Conservation (phyloP, 1,140 invertebrate species). For the Drosophila mayri region DNA sequence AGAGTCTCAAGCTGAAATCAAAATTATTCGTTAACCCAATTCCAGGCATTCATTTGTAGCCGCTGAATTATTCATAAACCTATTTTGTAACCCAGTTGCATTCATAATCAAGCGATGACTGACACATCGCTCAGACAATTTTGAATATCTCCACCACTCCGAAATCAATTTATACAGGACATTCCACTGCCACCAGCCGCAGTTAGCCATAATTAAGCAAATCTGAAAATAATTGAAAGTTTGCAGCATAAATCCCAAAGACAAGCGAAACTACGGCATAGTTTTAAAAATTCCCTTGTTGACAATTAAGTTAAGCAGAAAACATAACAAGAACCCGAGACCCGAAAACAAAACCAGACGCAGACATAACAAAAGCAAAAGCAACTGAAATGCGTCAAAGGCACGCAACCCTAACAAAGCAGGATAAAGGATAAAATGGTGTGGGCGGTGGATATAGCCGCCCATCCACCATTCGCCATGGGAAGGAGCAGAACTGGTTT, state of each 20-base stretch:
- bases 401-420: constrained; percentile 70
- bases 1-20: background rate
- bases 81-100: constrained; percentile 41
- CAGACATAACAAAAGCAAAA: constrained; percentile 43
- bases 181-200: background rate
- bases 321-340: constrained; percentile 41
- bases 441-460: constrained; percentile 9
- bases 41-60: constrained; percentile 1
- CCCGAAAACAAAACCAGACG: constrained; percentile 39
- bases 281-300: constrained; percentile 80
- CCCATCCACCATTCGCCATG: constrained; percentile 9
- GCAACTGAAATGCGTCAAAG: constrained; percentile 65
- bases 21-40: constrained; percentile 3
- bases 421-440: constrained; percentile 14
- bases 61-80: constrained; percentile 41
- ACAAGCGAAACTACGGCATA: constrained; percentile 63
- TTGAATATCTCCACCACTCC: constrained; percentile 41
- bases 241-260: constrained; percentile 68
- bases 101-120: constrained; percentile 60
- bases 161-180: constrained; percentile 67
- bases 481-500: constrained; percentile 60
- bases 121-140: constrained; percentile 41
- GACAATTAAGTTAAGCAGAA: constrained; percentile 81
- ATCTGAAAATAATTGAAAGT: constrained; percentile 83
- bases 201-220: constrained; percentile 66